phyloP scores from a whole-genome alignment of 2,113 vertebrate species.

The Chunga burmeisteri region DNA sequence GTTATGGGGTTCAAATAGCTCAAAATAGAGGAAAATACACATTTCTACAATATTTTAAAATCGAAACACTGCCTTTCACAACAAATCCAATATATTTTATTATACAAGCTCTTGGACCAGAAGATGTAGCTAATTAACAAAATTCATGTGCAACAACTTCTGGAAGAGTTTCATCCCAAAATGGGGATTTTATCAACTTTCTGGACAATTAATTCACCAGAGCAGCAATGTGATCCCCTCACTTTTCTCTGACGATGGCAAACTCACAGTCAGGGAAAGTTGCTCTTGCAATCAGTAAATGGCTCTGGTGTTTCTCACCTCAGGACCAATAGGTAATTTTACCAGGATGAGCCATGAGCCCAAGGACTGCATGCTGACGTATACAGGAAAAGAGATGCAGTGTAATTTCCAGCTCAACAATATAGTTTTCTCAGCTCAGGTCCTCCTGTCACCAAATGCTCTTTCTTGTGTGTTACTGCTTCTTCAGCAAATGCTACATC shows the following conservation, averaged over 20 bases:
- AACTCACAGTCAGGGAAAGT: neutral
- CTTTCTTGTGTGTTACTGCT: neutral
- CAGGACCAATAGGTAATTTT: neutral
- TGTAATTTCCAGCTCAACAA: neutral
- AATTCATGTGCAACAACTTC: neutral
- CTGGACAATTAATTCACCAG: neutral
- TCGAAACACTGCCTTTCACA: neutral
- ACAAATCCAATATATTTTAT: neutral
- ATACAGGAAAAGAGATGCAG: neutral
- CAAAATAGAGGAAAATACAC: neutral
- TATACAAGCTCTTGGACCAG: neutral
- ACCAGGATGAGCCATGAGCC: neutral
- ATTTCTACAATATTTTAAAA: neutral
- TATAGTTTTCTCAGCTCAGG: neutral
- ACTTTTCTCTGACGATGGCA: neutral
- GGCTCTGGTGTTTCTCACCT: neutral
- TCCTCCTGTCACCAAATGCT: neutral
- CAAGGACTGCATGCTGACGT: neutral
- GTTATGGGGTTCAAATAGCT: neutral
- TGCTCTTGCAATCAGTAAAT: neutral
- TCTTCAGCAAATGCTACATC: neutral
- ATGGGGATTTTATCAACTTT: neutral
- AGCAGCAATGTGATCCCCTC: neutral
- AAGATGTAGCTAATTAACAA: neutral
- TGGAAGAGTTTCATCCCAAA: neutral